Base-by-base conservation (phyloP, 2,888 invertebrate genomes). In the Synanthedon tipuliformis region DNA sequence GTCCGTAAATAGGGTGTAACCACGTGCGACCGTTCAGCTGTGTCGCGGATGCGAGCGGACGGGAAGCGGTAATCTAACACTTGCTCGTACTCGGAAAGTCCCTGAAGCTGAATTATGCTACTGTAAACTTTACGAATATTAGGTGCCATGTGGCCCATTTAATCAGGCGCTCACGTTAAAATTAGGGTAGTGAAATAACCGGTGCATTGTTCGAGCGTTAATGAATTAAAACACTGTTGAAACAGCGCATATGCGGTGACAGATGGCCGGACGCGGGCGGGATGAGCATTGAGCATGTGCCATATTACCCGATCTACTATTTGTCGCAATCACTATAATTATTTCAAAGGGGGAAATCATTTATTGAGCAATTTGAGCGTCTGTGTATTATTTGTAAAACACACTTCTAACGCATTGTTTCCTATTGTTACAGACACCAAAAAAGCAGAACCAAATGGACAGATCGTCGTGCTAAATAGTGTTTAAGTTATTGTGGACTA, bases 381-480 rank as follows among this genome's bases (percentile, higher is more conserved):
- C 78, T 78, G 77, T 74, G 69, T 77, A 69, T 69, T 62, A 70
- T 78, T 78, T 79, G 77, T 78, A 72, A 65, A 68, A 60, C 63
- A 61, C 64, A 64, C 67, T 66, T 65, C 72, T 80, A 58, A 80
- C 60, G 48, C 60, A 53, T 51, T 41, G 63, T 67, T 73, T 71
- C 66, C 61, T 59, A 66, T 89, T 89, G 85, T 91, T 91, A 70
- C 90, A 91, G 91, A 89, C 88, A 61, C 88, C 90, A 64, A 91
- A 91, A 72, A 90, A 91, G 74, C 85, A 90, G 68, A 89, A 89
- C 65, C 89, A 90, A 59, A 88, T 88, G 54, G 91, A 91, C 73
- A 89, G 90, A 81, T 84, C 89, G 61, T 79, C 82, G 61, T 85
- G 85, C 68, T 86, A 83, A 77, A 68, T 71, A 73, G 61, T 66